A percentile compares a stretch with the other conserved stretches of the same genome.
Conservation (phyloP, 2,797 vertebrate species). For the Buceros bicornis region DNA sequence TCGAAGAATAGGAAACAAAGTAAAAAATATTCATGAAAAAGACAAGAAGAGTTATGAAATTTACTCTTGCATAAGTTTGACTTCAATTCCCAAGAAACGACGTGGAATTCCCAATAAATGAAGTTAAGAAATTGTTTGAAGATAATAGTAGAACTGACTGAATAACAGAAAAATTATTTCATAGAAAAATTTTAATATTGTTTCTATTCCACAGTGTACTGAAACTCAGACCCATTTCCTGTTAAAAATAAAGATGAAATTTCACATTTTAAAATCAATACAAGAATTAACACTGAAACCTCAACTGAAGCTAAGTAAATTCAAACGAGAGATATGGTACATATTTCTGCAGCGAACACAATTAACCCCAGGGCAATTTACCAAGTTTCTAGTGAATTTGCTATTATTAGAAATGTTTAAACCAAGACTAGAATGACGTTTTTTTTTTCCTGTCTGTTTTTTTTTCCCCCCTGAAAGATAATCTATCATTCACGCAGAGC, state of each 20-base stretch:
- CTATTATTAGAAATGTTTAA: conserved; percentile 30
- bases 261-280: conserved; percentile 36
- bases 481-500: neutral
- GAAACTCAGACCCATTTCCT: conserved; percentile 19
- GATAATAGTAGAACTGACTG: conserved; percentile 24
- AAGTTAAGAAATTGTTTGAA: conserved; percentile 18
- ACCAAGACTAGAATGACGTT: neutral
- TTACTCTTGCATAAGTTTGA: conserved; percentile 42
- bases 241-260: conserved; percentile 49
- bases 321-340: conserved; percentile 5
- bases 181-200: conserved; percentile 24
- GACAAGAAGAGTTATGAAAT: conserved; percentile 44
- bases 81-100: conserved; percentile 49
- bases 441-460: rapidly evolving
- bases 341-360: neutral
- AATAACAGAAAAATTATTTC: conserved; percentile 41
- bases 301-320: conserved; percentile 41
- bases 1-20: conserved; percentile 43
- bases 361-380: conserved; percentile 56
- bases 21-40: conserved; percentile 61
- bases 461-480: neutral
- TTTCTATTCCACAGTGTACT: conserved; percentile 21
- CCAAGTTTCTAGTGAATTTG: conserved; percentile 22
- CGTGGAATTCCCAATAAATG: neutral
- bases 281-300: conserved; percentile 34